phyloP scores from a whole-genome alignment of 2,797 vertebrate species.

The Rhodeus uyekii region DNA sequence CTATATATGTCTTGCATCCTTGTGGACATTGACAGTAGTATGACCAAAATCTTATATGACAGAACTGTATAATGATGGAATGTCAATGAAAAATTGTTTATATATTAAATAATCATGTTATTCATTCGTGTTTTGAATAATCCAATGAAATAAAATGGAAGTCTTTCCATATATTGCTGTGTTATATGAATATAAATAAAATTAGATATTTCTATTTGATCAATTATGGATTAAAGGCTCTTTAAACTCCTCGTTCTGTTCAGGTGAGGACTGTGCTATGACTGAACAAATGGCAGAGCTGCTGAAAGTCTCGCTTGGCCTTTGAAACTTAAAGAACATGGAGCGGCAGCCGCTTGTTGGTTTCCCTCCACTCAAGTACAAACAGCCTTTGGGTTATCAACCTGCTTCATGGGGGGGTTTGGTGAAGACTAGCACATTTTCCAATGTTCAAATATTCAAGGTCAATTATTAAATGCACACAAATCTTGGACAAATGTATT shows the following conservation, averaged over 20 bases:
- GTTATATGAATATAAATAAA: too few species aligned
- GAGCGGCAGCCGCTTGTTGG: not conserved
- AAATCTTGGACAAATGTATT: not conserved
- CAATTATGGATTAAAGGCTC: not conserved
- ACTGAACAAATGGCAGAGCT: slow-evolving; percentile 92
- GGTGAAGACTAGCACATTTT: not conserved
- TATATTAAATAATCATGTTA: too few species aligned
- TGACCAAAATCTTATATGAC: too few species aligned
- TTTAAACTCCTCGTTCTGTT: slow-evolving; percentile 30
- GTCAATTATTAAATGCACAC: not conserved
- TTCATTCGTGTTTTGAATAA: too few species aligned
- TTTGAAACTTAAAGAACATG: slow-evolving; percentile 61
- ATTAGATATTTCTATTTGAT: too few species aligned
- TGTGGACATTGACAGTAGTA: too few species aligned
- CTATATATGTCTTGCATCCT: too few species aligned
- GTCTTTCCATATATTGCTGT: too few species aligned
- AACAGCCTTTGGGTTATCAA: not conserved
- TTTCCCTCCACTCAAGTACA: not conserved
- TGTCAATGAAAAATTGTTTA: too few species aligned
- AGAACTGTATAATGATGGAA: too few species aligned
- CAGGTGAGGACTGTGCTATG: slow-evolving; percentile 86
- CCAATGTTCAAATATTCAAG: not conserved
- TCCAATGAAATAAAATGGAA: too few species aligned
- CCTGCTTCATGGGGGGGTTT: not conserved
- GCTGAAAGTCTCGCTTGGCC: slow-evolving; percentile 90